Base-by-base conservation (phyloP, 2,888 invertebrate genomes). In the Theretra japonica region DNA sequence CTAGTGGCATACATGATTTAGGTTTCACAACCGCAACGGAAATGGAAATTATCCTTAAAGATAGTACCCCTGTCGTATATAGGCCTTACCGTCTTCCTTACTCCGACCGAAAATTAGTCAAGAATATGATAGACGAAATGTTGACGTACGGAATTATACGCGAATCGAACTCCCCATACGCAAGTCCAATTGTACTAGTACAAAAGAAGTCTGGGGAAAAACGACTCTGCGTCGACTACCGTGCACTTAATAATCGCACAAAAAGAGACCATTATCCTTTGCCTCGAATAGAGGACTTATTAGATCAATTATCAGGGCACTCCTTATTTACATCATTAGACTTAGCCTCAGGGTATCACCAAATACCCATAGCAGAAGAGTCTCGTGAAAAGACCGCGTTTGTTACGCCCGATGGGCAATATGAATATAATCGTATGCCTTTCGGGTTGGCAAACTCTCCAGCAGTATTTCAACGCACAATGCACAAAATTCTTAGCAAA, bases 171-270 rank as follows among this genome's bases (percentile, higher is more conserved):
- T 76, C 76, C 7, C 65, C 74, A 19, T 76, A 74, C 53, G 74
- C 76, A 4, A 79, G 77, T 71, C 76, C 76, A n/a, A 72, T 75
- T 7, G 70, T 75, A 7, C 59, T 76, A 57, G 75, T 76, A 7
- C 72, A 77, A 50, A 74, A 75, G 28, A 74, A 74, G 71, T 68
- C 70, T 8, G 74, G 74, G 4, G 73, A 74, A 21, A 70, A 74
- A 41, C 70, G 74, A 0, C 56, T 75, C 4, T 75, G 76, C 48
- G 68, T 76, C 0, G 75, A 76, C 41, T 76, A 75, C 58, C 56
- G 76, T 11, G 72, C 74, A 30, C 56, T 79, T 69, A 79, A 72
- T 30, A 53, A 50, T 17, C 70, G 68, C 23, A 75, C 75, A 33
- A 70, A 62, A 56, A 50, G 68, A 69, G 72, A 75, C 3, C 75